Evolutionary conservation across 2,888 invertebrate genomes (phyloP), one percentile per base, ranked within the genome.

Genomic region (Ptilodon capucinus): DNA sequence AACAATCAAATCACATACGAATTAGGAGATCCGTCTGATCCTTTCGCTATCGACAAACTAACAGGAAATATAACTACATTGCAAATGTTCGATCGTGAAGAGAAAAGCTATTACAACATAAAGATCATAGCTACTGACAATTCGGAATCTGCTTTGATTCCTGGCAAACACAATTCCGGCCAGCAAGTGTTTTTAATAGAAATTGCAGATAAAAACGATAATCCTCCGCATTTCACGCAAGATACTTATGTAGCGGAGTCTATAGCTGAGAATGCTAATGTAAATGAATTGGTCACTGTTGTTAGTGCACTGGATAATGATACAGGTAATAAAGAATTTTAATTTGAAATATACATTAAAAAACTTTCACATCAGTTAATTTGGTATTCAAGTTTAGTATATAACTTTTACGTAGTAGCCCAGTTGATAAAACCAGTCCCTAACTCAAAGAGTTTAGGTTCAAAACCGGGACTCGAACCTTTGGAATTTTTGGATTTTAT

Each of bases 131-230:
- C 98, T 0, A 94, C 94, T 17, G 99, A 99, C 79, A 97, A 97
- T 74, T 95, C 96, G 0, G 96, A 96, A 2, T 98, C 98, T 9
- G 96, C 96, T 23, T 81, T 95, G 32, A 86, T 84, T 55, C 86
- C 88, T 25, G 91, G 90, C 0, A 89, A 95, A 69, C 97, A 94
- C 44, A 97, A 97, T 81, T 92, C 88, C 77, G 94, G 93, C 2
- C 94, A 95, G 64, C 97, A 97, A 83, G 95, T 95, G 44, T 97
- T 98, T 75, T 93, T 95, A 61, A 97, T 99, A 68, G 95, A 95
- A 74, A 98, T 99, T 36, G 97, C 97, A 17, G 99, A 99, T 85
- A 97, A 97, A 76, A 99, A 99, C 81, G 99, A 99, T 82, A 99
- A 99, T 81, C 93, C 95, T 16, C 99, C 99, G 0, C 93, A 94